Evolutionary conservation across 2,113 vertebrate genomes (phyloP).

Genomic region (Amphiprion percula): DNA sequence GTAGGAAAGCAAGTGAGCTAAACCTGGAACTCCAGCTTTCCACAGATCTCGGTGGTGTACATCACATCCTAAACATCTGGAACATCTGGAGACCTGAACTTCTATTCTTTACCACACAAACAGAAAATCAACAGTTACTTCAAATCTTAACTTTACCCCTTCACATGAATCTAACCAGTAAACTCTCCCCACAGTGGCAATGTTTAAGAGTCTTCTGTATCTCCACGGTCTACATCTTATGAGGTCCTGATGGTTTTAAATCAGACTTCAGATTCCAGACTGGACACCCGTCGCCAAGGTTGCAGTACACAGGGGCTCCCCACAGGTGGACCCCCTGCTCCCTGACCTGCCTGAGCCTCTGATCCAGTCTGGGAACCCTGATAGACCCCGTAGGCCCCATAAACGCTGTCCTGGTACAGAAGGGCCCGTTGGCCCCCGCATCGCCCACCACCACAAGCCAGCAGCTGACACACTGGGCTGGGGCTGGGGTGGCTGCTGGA

Average conservation of each 20-base stretch:
- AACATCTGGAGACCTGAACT: constrained; percentile 29
- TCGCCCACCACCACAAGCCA: constrained; percentile 73
- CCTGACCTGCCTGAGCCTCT: constrained; percentile 73
- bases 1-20: constrained; percentile 62
- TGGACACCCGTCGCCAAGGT: constrained; percentile 91
- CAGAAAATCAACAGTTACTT: constrained; percentile 54
- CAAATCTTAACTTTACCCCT: constrained; percentile 36
- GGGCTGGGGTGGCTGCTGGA: constrained; percentile 74
- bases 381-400: constrained; percentile 82
- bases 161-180: constrained; percentile 19
- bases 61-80: constrained; percentile 30
- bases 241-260: constrained; percentile 20
- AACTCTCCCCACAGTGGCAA: constrained; percentile 47
- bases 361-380: constrained; percentile 77
- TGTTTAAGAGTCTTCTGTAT: constrained; percentile 18
- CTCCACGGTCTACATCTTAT: constrained; percentile 23
- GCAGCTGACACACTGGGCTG: constrained; percentile 78
- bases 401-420: constrained; percentile 82
- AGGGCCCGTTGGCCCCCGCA: constrained; percentile 75
- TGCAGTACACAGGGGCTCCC: constrained; percentile 81
- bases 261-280: constrained; percentile 96
- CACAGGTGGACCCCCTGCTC: constrained; percentile 64
- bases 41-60: constrained; percentile 25
- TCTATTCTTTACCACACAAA: constrained; percentile 39
- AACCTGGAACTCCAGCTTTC: constrained; percentile 46